Conservation (phyloP, 2,797 vertebrate genomes). For the Anisognathus igniventris region DNA sequence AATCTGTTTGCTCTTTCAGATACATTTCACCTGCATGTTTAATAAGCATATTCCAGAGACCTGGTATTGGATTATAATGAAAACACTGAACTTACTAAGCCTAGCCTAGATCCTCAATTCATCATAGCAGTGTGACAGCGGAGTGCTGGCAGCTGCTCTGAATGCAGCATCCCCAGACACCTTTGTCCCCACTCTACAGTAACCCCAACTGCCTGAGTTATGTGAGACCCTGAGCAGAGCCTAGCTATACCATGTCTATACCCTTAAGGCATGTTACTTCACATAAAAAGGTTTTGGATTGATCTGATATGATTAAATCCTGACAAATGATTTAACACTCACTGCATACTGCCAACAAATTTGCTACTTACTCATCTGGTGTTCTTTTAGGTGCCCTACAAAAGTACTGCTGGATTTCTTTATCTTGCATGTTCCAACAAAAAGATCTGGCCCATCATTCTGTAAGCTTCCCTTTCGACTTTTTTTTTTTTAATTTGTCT, state of each 20-base stretch:
- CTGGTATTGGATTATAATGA: not conserved
- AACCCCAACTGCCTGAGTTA: not conserved
- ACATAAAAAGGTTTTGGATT: not conserved
- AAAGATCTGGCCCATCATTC: not conserved
- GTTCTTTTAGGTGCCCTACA: not conserved
- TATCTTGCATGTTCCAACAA: not conserved
- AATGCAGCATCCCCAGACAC: not conserved
- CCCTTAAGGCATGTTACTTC: not conserved
- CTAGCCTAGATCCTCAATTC: not conserved
- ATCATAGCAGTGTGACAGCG: not conserved
- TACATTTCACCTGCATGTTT: not conserved
- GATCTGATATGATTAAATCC: conserved; percentile 27
- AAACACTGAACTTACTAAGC: not conserved
- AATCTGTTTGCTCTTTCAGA: conserved; percentile 3
- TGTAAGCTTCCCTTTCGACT: not conserved
- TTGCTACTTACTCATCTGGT: conserved; percentile 3
- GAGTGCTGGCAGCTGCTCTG: not conserved
- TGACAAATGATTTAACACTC: conserved; percentile 48
- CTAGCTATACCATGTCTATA: not conserved
- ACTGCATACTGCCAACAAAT: not conserved
- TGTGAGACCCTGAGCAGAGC: conserved; percentile 1
- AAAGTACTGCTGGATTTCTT: not conserved
- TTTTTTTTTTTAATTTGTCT: not conserved
- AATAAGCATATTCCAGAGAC: not conserved
- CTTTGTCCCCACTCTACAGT: not conserved